These are phyloP conservation scores for Acrobasis suavella DNA, from an alignment of 2,888 invertebrate species.

Conservation along the genomic window DNA sequence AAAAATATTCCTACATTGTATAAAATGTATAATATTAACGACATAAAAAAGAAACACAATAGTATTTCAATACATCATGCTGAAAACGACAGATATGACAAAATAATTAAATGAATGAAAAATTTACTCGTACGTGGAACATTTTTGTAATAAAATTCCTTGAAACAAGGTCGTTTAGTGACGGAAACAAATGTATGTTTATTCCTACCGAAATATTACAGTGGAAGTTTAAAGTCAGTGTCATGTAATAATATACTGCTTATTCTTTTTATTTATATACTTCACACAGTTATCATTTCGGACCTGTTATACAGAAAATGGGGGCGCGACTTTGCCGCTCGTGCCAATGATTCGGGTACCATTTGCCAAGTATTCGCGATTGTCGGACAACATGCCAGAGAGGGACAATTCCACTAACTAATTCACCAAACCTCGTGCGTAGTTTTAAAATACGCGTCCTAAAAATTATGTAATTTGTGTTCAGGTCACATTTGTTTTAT, in stretches of 20 bases:
- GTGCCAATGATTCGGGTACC: slow-evolving; percentile 55
- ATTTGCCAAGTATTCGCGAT: slow-evolving; percentile 58
- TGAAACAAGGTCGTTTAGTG: slow-evolving; percentile 14
- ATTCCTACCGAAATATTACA: neutral
- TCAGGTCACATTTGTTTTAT: slow-evolving; percentile 14
- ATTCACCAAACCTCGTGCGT: slow-evolving; percentile 13
- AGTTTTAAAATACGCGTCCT: slow-evolving; percentile 9
- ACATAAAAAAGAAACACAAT: too few species aligned
- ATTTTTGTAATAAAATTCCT: neutral
- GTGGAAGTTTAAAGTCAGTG: neutral
- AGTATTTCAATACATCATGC: too few species aligned
- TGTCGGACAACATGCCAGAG: slow-evolving; percentile 35
- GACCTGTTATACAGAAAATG: slow-evolving; percentile 44
- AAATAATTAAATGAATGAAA: neutral
- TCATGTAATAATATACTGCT: neutral
- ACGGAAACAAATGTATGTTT: slow-evolving; percentile 8
- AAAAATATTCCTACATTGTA: too few species aligned
- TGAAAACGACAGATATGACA: neutral
- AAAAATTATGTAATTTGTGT: slow-evolving; percentile 2
- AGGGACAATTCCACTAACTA: slow-evolving; percentile 16
- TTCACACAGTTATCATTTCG: slow-evolving; percentile 41
- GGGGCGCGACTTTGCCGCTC: slow-evolving; percentile 50
- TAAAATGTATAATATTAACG: too few species aligned
- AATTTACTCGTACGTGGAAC: neutral
- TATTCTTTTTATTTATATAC: slow-evolving; percentile 16